Conservation (phyloP, 2,888 invertebrate genomes). For the Ophonus ardosiacus region DNA sequence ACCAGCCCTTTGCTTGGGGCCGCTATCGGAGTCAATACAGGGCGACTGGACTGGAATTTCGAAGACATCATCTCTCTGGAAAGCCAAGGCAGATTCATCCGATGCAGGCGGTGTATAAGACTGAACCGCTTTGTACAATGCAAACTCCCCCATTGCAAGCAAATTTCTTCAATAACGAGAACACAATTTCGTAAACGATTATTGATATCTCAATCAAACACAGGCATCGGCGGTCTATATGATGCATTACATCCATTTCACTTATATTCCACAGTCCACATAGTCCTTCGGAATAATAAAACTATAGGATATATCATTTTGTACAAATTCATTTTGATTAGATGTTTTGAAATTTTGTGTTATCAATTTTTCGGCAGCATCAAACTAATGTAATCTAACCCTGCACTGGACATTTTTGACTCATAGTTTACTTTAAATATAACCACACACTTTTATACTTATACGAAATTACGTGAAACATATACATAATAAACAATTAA, state of each 20-base stretch:
- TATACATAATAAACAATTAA: neutral
- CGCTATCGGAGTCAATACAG: conserved; percentile 66
- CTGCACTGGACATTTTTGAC: conserved; percentile 27
- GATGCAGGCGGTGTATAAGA: conserved; percentile 72
- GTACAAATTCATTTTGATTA: conserved; percentile 15
- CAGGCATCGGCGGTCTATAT: conserved; percentile 7
- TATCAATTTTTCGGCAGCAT: conserved; percentile 2
- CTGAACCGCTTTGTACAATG: conserved; percentile 74
- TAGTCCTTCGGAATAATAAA: conserved; percentile 18
- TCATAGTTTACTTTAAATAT: conserved; percentile 40
- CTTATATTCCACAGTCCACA: neutral
- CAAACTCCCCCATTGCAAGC: conserved; percentile 74
- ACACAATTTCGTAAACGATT: conserved; percentile 20
- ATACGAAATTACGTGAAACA: neutral
- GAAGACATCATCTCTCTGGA: conserved; percentile 75
- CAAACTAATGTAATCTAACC: conserved; percentile 19
- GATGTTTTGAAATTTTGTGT: neutral
- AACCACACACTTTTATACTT: conserved; percentile 48
- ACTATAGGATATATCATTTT: conserved; percentile 19
- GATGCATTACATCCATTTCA: conserved; percentile 52
- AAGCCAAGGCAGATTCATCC: conserved; percentile 71
- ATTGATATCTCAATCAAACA: conserved; percentile 7
- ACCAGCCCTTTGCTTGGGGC: conserved; percentile 71
- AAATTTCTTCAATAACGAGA: neutral
- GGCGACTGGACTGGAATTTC: conserved; percentile 73